phyloP scores from a whole-genome alignment of 2,888 invertebrate genomes.

The Pantelozetes paolii region DNA sequence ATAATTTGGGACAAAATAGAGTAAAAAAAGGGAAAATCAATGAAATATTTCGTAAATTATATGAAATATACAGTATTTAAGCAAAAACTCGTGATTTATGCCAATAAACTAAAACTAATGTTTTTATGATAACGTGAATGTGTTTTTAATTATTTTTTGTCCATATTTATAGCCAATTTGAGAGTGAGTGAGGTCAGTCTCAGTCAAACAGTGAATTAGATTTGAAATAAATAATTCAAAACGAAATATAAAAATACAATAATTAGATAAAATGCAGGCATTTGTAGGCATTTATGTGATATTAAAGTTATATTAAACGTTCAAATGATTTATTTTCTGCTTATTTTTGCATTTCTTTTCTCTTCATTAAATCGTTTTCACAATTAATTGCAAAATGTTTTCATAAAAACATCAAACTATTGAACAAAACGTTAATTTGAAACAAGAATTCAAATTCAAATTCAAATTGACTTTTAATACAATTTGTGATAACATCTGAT shows the following conservation, averaged over 20 bases:
- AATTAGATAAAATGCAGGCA: slow-evolving; percentile 8
- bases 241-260: not conserved
- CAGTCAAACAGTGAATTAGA: slow-evolving; percentile 4
- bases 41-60: slow-evolving; percentile 12
- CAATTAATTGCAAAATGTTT: too few species aligned
- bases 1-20: not conserved
- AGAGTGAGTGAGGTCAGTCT: slow-evolving; percentile 19
- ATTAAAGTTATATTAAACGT: too few species aligned
- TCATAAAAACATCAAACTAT: too few species aligned
- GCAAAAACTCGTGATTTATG: slow-evolving; percentile 26
- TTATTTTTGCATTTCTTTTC: too few species aligned
- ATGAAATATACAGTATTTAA: not conserved
- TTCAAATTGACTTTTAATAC: too few species aligned
- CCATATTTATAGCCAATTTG: not conserved
- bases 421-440: too few species aligned
- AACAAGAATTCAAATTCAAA: too few species aligned
- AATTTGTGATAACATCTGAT: too few species aligned
- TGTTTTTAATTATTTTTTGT: not conserved
- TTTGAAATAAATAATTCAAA: slow-evolving; percentile 27
- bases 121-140: slow-evolving; percentile 24
- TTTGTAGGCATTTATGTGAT: too few species aligned
- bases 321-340: too few species aligned
- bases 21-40: slow-evolving; percentile 4
- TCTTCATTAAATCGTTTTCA: too few species aligned
- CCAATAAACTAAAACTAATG: slow-evolving; percentile 1